Evolutionary conservation across 64 coral and sea anemone species (phyloP), one percentile per base, ranked within the genome.

Genomic region (Dendrophyllia cribrosa): DNA sequence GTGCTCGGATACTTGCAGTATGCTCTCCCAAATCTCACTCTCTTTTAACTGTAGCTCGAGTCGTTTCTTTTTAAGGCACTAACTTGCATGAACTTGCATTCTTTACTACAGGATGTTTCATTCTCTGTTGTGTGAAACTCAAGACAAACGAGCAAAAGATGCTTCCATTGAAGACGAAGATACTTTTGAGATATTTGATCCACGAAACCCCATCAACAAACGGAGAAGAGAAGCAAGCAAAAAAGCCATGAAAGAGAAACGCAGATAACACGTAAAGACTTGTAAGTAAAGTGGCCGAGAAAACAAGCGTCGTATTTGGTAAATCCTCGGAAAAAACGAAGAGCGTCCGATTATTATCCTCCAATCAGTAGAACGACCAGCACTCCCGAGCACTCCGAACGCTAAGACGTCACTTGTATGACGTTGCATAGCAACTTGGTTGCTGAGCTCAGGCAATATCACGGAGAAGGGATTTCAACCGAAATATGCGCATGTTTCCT

Each of bases 151-250:
- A 56, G 97, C 92, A 16, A 96, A 90, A 69, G 97, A 98, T 80
- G 97, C 91, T 44, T 96, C 78, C 56, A 69, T 98, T 45, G 87
- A 93, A 84, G 88, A 98, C 58, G 94, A 93, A 64, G 97, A 98
- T 20, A 98, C 94, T 1, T 98, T 86, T 76, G 97, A 96, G 67
- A 98, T 98, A 75, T 98, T 96, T 76, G 97, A 98, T 49, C 97
- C 97, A 50, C 87, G 97, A 46, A 98, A 98, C 43, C 97, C 97
- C 14, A 98, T 98, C 72, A 98, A 96, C 52, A 98, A 98, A 76
- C 80, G 97, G 65, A 67, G 97, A 44, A 65, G 97, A 17, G 97
- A 98, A 76, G 94, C 83, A n/a, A 96, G 97, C 66, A 96, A 98
- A 89, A 63, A 93, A 46, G 74, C 91, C 56, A 93, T 89, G 81